Evolutionary conservation across 2,797 vertebrate genomes (phyloP), one percentile per base, ranked within the genome.

Genomic region (Chrosomus eos): DNA sequence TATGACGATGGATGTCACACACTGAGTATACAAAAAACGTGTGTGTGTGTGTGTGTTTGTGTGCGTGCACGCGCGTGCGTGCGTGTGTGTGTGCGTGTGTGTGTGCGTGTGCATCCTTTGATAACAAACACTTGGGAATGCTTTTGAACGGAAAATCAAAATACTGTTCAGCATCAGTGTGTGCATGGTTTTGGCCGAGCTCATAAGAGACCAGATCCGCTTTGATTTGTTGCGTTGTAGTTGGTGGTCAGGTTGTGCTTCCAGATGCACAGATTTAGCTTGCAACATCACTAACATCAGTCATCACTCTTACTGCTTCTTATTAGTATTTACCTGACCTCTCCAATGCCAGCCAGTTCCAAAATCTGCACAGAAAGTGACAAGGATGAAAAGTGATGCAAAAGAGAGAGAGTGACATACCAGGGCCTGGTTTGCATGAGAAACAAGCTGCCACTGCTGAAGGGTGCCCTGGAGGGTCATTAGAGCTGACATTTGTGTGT

Each of bases 401-500:
- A 28, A 36, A 23, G 62, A 70, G 38, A 26, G 9, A 76, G 19
- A 26, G 26, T 58, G 51, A 70, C 3, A 19, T 64, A 2, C 31
- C 16, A 6, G 64, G 21, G 5, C 40, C 64, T 82, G 18, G 80
- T 76, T 82, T 77, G 73, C 72, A 77, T 77, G 62, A 51, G 62
- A 79, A 82, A 82, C 45, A 80, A 55, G 3, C 70, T 66, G 75
- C 58, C 60, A 58, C 43, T 23, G 21, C 76, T 84, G 45, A 75
- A 74, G 21, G 31, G 58, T 58, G 31, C 86, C 84, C 68, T 67
- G 19, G 84, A 84, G 81, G 74, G 84, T 77, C 53, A 75, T 89
- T 89, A 81, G 48, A 83, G 26, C 81, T 43, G 85, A 72, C 88
- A 66, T 85, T 75, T 76, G 64, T 48, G 80, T 80, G 62, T 48